Evolutionary conservation across 92 coral and sea anemone species (phyloP).

Genomic region (Porites rus): DNA sequence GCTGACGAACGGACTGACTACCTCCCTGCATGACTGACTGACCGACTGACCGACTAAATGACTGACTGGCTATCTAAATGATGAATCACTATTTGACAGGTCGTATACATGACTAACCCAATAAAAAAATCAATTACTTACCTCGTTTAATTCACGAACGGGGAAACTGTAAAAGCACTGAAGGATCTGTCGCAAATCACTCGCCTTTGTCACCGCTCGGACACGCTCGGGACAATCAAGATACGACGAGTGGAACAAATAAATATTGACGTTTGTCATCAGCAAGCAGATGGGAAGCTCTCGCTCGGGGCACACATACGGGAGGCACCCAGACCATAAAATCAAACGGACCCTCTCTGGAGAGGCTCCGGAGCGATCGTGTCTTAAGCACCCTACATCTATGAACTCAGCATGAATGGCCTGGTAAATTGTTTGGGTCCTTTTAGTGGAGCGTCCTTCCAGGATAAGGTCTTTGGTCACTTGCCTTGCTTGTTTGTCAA

Average conservation of each 20-base stretch:
- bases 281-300: constrained; percentile 94
- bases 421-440: constrained; percentile 77
- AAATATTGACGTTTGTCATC: constrained; percentile 86
- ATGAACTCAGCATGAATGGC: constrained; percentile 83
- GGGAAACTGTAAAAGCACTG: constrained; percentile 89
- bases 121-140: neutral
- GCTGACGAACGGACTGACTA: neutral
- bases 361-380: constrained; percentile 67
- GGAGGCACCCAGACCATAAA: constrained; percentile 96
- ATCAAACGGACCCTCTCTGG: constrained; percentile 77
- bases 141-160: constrained; percentile 73
- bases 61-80: neutral
- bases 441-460: constrained; percentile 59
- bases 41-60: neutral
- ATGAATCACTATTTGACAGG: neutral
- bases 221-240: constrained; percentile 42
- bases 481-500: constrained; percentile 6
- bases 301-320: constrained; percentile 92
- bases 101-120: neutral
- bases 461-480: constrained; percentile 13
- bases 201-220: constrained; percentile 39
- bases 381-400: constrained; percentile 73
- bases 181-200: constrained; percentile 68
- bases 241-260: constrained; percentile 82
- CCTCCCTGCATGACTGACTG: too few species aligned